phyloP scores from a whole-genome alignment of 2,797 vertebrate species.

The Brotula barbata region DNA sequence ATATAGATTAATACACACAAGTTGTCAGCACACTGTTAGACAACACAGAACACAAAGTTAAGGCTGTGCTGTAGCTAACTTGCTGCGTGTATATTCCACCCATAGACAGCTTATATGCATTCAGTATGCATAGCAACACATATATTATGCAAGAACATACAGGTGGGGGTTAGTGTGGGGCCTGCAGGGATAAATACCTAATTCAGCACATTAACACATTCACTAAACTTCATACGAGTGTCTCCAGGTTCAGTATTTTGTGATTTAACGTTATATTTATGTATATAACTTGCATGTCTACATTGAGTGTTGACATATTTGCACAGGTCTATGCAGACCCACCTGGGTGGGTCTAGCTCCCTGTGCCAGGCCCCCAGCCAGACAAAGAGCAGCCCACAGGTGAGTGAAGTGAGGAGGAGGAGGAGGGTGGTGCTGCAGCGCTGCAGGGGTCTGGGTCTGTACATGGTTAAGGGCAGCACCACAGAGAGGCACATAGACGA shows the following conservation, averaged over 20 bases:
- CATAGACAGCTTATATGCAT: slow-evolving; percentile 10
- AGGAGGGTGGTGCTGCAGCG: slow-evolving; percentile 66
- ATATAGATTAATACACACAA: slow-evolving; percentile 2
- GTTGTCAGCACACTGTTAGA: slow-evolving; percentile 4
- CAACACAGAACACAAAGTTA: slow-evolving; percentile 12
- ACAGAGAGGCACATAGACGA: slow-evolving; percentile 57
- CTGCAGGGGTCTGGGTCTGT: slow-evolving; percentile 68
- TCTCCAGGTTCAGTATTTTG: slow-evolving; percentile 31
- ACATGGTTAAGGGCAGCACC: slow-evolving; percentile 65
- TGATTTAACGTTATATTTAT: slow-evolving; percentile 3
- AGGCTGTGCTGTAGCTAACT: slow-evolving; percentile 12
- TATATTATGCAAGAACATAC: slow-evolving; percentile 23
- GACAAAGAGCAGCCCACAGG: slow-evolving; percentile 68
- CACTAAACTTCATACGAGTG: slow-evolving; percentile 17
- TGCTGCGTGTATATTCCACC: no score
- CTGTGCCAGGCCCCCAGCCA: slow-evolving; percentile 66
- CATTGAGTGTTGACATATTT: not conserved
- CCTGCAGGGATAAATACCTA: slow-evolving; percentile 8
- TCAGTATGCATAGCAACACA: slow-evolving; percentile 22
- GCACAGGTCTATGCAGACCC: slow-evolving; percentile 27
- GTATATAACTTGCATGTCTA: slow-evolving; percentile 9
- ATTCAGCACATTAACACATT: slow-evolving; percentile 6
- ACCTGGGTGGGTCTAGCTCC: slow-evolving; percentile 64
- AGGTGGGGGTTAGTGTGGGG: slow-evolving; percentile 4
- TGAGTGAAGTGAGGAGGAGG: slow-evolving; percentile 67